Conservation (phyloP, 2,113 vertebrate genomes). For the Oryzias curvinotus region DNA sequence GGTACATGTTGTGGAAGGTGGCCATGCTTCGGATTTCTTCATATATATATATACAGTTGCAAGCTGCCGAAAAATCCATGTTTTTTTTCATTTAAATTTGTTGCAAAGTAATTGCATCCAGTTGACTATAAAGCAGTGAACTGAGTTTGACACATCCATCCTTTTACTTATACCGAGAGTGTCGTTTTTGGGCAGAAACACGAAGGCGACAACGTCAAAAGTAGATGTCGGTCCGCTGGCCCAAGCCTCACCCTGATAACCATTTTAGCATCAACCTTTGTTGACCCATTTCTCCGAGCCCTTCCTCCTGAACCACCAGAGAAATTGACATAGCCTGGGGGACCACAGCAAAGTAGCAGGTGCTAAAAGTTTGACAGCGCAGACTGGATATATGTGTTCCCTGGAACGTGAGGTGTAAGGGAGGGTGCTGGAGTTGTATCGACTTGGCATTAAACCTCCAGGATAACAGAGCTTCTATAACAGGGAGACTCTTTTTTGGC, state of each 20-base stretch:
- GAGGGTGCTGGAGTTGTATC: conserved; percentile 66
- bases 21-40: conserved; percentile 6
- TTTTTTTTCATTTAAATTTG: not conserved
- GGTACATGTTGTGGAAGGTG: conserved; percentile 35
- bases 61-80: not conserved
- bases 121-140: conserved; percentile 31
- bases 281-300: conserved; percentile 74
- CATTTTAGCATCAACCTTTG: conserved; percentile 64
- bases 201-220: conserved; percentile 20
- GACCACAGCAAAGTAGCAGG: conserved; percentile 68
- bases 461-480: conserved; percentile 53
- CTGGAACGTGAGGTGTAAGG: conserved; percentile 72
- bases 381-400: conserved; percentile 71
- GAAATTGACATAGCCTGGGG: conserved; percentile 62
- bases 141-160: conserved; percentile 48
- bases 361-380: conserved; percentile 80
- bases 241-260: conserved; percentile 66
- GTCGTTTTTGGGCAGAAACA: conserved; percentile 35
- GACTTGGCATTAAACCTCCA: conserved; percentile 60
- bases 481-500: conserved; percentile 36
- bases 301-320: conserved; percentile 53
- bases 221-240: conserved; percentile 46
- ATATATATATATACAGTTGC: not conserved
- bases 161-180: conserved; percentile 39
- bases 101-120: not conserved